Evolutionary conservation across 2,888 invertebrate genomes (phyloP).

Genomic region (Deroplatys truncata): DNA sequence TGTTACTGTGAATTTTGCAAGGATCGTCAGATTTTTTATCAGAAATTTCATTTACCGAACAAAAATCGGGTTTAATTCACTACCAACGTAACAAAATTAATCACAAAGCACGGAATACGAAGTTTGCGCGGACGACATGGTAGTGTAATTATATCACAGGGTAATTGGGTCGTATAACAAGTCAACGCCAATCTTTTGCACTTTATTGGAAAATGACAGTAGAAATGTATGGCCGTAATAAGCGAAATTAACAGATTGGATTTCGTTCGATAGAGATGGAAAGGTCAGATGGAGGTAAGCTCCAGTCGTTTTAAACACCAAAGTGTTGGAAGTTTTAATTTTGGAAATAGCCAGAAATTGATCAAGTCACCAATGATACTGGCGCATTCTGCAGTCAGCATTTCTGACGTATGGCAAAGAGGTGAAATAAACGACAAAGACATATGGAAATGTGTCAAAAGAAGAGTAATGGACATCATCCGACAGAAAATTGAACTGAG

Average conservation of each 20-base stretch:
- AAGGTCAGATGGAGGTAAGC: background rate
- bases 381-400: no score
- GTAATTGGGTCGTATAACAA: background rate
- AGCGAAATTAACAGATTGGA: background rate
- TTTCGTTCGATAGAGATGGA: background rate
- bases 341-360: no score
- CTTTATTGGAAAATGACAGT: background rate
- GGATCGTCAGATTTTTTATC: background rate
- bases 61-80: background rate
- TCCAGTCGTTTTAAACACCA: background rate
- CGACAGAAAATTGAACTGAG: no score
- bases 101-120: background rate
- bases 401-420: no score
- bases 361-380: no score
- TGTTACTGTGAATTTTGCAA: background rate
- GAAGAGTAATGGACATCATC: no score
- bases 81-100: no score
- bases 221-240: background rate
- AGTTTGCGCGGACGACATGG: background rate
- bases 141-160: background rate
- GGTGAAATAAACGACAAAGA: no score
- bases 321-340: no score
- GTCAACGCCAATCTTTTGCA: background rate
- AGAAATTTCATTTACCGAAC: background rate
- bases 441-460: no score